Evolutionary conservation across 2,797 vertebrate species (phyloP).

Genomic region (Accipiter superciliosus): DNA sequence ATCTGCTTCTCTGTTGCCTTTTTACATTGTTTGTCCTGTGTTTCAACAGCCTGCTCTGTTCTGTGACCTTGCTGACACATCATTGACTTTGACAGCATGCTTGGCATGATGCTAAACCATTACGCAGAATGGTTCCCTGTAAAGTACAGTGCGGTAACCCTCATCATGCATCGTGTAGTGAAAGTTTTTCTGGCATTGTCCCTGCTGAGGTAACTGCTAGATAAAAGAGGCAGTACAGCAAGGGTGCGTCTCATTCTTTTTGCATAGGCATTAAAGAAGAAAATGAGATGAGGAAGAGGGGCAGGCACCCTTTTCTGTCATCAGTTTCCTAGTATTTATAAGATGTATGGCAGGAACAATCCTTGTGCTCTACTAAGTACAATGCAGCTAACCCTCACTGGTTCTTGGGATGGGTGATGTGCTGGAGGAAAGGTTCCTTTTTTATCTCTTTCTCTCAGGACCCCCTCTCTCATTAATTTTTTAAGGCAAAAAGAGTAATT

Average conservation of each 20-base stretch:
- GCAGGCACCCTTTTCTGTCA: neutral
- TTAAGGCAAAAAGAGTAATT: neutral
- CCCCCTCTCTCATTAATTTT: neutral
- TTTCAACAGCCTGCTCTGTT: neutral
- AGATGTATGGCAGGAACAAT: neutral
- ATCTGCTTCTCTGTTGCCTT: neutral
- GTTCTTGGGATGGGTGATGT: neutral
- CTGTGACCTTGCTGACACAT: neutral
- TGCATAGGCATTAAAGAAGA: neutral
- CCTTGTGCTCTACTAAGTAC: neutral
- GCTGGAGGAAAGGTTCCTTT: neutral
- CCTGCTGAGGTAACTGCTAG: neutral
- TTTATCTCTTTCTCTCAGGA: neutral
- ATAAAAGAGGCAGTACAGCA: neutral
- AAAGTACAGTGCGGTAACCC: accelerated
- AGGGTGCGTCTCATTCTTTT: neutral
- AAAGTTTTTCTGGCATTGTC: neutral
- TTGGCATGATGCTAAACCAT: neutral
- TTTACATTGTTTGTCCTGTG: neutral
- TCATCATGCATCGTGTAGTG: neutral
- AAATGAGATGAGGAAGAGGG: neutral
- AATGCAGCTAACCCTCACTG: neutral
- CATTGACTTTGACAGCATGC: neutral
- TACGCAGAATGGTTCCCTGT: neutral
- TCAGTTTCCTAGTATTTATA: neutral